Conservation (phyloP, 2,888 invertebrate genomes). For the Drosophila lacicola region DNA sequence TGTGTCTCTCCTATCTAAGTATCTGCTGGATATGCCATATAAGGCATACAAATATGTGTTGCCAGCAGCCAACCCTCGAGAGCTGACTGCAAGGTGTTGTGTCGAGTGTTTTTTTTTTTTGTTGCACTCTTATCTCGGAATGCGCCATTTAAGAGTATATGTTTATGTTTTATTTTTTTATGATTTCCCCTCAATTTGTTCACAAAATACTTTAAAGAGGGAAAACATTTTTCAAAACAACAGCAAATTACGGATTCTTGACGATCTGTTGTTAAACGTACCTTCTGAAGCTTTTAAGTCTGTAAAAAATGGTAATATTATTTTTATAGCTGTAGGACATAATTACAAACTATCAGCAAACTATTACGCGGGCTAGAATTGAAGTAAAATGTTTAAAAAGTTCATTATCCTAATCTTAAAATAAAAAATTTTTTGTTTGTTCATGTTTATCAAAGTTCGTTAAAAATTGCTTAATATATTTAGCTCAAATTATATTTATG, state of each 20-base stretch:
- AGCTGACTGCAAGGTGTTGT: constrained; percentile 53
- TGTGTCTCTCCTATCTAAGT: constrained; percentile 25
- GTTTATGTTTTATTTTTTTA: constrained; percentile 16
- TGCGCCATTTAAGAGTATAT: constrained; percentile 45
- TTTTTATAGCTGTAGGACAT: neutral
- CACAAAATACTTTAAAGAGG: constrained; percentile 19
- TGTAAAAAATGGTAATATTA: neutral
- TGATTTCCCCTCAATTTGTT: constrained; percentile 42
- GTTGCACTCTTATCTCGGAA: constrained; percentile 48
- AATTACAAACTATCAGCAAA: no score
- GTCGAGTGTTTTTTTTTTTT: constrained; percentile 46
- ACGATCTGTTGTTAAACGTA: neutral
- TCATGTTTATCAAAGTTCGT: neutral
- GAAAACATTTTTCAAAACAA: constrained; percentile 27
- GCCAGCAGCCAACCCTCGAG: constrained; percentile 34
- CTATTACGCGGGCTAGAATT: no score
- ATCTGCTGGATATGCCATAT: constrained; percentile 60
- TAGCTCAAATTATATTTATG: constrained; percentile 1
- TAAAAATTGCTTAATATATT: neutral
- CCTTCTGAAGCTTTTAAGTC: neutral
- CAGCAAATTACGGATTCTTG: constrained; percentile 19
- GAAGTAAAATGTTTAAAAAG: no score
- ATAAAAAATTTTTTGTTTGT: neutral
- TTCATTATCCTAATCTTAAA: no score
- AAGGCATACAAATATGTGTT: constrained; percentile 56